phyloP scores from a whole-genome alignment of 2,113 vertebrate genomes.

The Galemys pyrenaicus region DNA sequence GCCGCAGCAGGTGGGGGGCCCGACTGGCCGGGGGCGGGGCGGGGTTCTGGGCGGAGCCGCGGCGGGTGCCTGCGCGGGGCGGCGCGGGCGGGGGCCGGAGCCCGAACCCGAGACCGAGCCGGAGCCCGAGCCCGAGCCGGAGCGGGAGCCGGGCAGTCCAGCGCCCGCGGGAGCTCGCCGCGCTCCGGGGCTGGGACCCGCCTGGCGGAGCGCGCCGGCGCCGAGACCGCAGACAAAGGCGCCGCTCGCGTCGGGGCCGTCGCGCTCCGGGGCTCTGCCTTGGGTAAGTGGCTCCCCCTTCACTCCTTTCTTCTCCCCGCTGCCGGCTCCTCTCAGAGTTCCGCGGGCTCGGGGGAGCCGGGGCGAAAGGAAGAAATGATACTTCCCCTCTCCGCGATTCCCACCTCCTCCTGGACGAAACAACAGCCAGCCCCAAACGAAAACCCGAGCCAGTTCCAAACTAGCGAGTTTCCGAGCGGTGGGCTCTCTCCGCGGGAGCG shows the following conservation, averaged over 20 bases:
- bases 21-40: conserved; percentile 58
- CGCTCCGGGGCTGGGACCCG: conserved; percentile 46
- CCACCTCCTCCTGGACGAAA: neutral
- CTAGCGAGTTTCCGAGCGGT: neutral
- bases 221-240: conserved; percentile 75
- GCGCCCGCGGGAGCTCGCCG: neutral
- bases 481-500: neutral
- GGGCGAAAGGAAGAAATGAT: neutral
- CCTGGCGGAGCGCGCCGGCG: conserved; percentile 67
- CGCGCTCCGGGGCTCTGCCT: conserved; percentile 13
- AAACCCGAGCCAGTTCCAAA: neutral
- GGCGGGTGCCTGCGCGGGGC: neutral
- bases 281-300: conserved; percentile 69
- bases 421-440: neutral
- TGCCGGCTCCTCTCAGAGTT: conserved; percentile 44
- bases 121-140: neutral
- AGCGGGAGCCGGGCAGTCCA: neutral
- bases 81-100: conserved; percentile 72
- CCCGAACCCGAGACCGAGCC: neutral
- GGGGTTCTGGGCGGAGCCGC: conserved; percentile 59
- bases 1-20: conserved; percentile 76
- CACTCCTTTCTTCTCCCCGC: neutral
- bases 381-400: neutral
- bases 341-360: neutral
- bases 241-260: conserved; percentile 53